These are phyloP conservation scores for Apamea anceps DNA, from an alignment of 2,888 invertebrate genomes.

Conservation along the genomic window DNA sequence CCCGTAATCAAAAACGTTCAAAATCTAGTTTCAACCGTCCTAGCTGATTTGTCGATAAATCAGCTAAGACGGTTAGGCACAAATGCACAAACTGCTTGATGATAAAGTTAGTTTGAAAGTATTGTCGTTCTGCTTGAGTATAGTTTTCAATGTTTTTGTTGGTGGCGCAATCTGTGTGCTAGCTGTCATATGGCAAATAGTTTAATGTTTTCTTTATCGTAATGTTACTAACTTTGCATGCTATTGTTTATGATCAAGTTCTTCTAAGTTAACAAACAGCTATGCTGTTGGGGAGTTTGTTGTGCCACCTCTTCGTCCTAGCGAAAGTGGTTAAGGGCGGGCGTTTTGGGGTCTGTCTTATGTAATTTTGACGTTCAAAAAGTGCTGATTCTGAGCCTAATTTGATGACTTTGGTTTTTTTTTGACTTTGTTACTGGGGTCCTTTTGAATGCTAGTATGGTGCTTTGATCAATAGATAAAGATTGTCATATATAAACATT, in stretches of 20 bases:
- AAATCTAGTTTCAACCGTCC: too few species aligned
- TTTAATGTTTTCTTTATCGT: not conserved
- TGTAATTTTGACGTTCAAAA: not conserved
- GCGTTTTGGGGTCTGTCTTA: not conserved
- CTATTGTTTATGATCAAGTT: not conserved
- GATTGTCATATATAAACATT: not conserved
- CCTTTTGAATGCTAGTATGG: not conserved
- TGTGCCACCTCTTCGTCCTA: not conserved
- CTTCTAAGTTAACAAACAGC: not conserved
- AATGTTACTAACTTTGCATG: not conserved
- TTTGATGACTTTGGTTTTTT: not conserved
- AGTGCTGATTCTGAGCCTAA: not conserved
- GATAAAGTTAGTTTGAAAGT: not conserved
- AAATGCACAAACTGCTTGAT: not conserved
- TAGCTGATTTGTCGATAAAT: not conserved
- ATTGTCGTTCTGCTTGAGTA: not conserved
- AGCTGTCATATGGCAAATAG: not conserved
- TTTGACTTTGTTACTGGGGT: not conserved
- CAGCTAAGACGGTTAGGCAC: too few species aligned
- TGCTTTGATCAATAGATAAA: not conserved
- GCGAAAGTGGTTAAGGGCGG: not conserved
- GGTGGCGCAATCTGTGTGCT: not conserved
- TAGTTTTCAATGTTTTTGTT: not conserved
- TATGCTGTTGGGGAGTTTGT: not conserved
- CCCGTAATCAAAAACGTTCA: too few species aligned